Base-by-base conservation (phyloP, 2,888 invertebrate genomes). In the Yponomeuta sedellus region DNA sequence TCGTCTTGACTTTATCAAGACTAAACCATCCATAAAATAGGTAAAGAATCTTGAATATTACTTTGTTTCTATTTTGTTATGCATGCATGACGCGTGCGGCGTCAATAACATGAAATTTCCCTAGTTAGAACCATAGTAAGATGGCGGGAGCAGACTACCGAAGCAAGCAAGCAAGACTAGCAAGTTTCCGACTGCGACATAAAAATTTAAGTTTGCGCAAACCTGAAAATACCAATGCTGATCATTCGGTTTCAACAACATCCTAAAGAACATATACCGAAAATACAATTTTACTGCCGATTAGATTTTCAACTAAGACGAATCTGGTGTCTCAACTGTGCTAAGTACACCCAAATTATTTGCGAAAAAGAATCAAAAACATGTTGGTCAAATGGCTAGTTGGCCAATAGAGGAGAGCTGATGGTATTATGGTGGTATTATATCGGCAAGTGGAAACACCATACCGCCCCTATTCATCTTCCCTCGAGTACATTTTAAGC, bases 311-410 rank as follows among this genome's bases (percentile, higher is more conserved):
- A 73, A 75, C 67, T 64, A 75, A 2, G 76, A 78, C 64, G 76
- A 79, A 67, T 76, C 75, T 11, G 72, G 70, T 25, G 69, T 75
- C 66, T 66, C 66, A 59, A 77, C 77, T 5, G 76, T 75, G 19
- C 67, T 74, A 3, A 69, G 72, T 67, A 69, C 73, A 58, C 71
- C 70, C 8, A 71, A 72, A 68, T 68, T 72, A 3, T 69, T 73
- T 25, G 73, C 71, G 62, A 20, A 20, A 66, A 72, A 66, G 66
- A 67, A 69, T 10, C 39, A 20, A 66, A 69, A 68, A 19, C 69
- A 69, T 61, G 69, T 68, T 20, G 69, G 69, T 61, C 70, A 71
- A 69, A 52, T 67, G 57, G 70, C 70, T n/a, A n/a, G 16, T 71
- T 70, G 6, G 71, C 70, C 5, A 71, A 72, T 67, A 61, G 71